phyloP scores from a whole-genome alignment of 2,113 vertebrate genomes.

The Romanogobio albipinnatus region DNA sequence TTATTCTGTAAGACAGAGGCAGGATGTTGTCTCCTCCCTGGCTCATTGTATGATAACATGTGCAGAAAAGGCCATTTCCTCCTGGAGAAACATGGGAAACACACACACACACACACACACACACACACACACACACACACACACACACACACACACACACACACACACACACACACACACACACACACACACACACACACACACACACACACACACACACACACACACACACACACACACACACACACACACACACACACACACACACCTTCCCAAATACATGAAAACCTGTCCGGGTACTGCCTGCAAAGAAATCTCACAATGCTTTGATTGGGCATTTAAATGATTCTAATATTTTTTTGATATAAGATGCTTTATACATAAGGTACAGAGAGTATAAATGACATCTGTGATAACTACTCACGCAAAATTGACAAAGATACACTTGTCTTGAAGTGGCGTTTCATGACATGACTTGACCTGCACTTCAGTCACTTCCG shows the following conservation, averaged over 20 bases:
- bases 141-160: constrained; percentile 41
- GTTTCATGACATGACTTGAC: background rate
- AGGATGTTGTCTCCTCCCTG: constrained; percentile 60
- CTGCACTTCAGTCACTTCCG: background rate
- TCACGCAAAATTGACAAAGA: background rate
- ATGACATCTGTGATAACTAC: background rate
- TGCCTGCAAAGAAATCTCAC: background rate
- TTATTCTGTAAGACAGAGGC: constrained; percentile 43
- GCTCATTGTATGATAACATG: constrained; percentile 56
- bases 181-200: constrained; percentile 44
- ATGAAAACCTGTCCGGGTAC: background rate
- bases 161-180: constrained; percentile 43
- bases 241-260: constrained; percentile 41
- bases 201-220: constrained; percentile 43
- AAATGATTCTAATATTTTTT: background rate
- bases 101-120: constrained; percentile 40
- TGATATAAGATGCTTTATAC: background rate
- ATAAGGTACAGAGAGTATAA: background rate
- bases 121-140: constrained; percentile 44
- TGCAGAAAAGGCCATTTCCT: constrained; percentile 57
- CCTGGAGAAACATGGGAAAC: constrained; percentile 34
- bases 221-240: constrained; percentile 42
- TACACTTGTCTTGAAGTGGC: background rate
- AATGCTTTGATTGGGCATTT: background rate
- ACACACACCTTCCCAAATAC: constrained; percentile 29